phyloP scores from a whole-genome alignment of 2,797 vertebrate species.

The Simalia tracyae region DNA sequence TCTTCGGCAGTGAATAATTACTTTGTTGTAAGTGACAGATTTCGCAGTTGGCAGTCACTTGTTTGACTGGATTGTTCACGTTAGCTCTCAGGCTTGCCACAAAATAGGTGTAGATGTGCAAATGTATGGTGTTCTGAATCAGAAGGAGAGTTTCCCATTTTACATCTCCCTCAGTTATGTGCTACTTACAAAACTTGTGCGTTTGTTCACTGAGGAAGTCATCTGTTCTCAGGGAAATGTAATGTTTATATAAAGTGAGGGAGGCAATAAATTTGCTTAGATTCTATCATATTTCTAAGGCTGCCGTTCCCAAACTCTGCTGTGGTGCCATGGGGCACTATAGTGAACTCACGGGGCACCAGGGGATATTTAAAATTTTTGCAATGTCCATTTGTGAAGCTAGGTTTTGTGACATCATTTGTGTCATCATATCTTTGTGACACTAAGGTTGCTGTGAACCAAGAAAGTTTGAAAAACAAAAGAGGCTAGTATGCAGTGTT shows the following conservation, averaged over 20 bases:
- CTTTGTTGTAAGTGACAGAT: not conserved
- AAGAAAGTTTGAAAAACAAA: not conserved
- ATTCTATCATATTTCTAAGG: not conserved
- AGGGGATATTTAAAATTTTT: not conserved
- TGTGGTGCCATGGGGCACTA: not conserved
- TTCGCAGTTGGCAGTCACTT: not conserved
- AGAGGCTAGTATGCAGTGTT: not conserved
- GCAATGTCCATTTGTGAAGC: not conserved
- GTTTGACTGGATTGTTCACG: not conserved
- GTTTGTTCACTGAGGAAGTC: not conserved
- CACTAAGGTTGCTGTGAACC: not conserved
- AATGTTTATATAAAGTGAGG: not conserved
- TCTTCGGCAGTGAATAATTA: not conserved
- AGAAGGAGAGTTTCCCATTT: not conserved
- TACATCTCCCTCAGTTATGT: not conserved
- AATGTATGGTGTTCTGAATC: not conserved
- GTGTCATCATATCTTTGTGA: not conserved
- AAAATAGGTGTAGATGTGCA: not conserved
- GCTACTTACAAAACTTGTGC: not conserved
- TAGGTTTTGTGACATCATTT: not conserved
- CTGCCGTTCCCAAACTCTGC: not conserved
- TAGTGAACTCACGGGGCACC: not conserved
- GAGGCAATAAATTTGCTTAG: not conserved
- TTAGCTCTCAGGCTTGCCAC: not conserved
- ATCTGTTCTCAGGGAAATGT: not conserved